Evolutionary conservation across 2,113 vertebrate species (phyloP).

Genomic region (Calidris pugnax): DNA sequence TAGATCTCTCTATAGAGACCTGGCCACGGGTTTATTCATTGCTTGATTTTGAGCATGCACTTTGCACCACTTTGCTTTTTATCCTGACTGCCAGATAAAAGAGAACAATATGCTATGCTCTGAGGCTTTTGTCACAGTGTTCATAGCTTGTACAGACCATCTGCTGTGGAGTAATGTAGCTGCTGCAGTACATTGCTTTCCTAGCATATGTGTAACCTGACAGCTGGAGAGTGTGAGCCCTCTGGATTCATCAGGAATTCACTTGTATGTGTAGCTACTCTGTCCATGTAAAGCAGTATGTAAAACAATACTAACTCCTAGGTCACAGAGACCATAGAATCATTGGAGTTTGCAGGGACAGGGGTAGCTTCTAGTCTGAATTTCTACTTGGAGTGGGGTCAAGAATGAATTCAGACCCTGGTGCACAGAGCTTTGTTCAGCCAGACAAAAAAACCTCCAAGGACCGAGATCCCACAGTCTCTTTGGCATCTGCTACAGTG

Average conservation of each 20-base stretch:
- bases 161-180: slow-evolving; percentile 2
- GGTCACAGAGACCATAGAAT: not conserved
- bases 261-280: not conserved
- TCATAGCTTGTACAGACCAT: not conserved
- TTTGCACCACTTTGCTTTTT: not conserved
- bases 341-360: not conserved
- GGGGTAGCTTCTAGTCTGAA: not conserved
- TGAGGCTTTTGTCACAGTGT: not conserved
- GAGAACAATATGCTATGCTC: not conserved
- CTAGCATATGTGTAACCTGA: not conserved
- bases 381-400: not conserved
- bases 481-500: not conserved
- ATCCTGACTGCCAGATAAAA: not conserved
- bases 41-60: not conserved
- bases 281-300: not conserved
- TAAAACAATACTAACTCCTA: not conserved
- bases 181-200: not conserved
- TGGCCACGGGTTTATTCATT: not conserved
- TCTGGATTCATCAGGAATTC: not conserved
- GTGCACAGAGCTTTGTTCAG: not conserved
- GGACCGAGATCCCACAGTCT: not conserved
- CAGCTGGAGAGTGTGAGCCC: not conserved
- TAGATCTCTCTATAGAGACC: not conserved
- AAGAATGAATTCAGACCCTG: not conserved
- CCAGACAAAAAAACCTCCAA: not conserved